phyloP scores from a whole-genome alignment of 2,888 invertebrate genomes.

The Chirona hameri region DNA sequence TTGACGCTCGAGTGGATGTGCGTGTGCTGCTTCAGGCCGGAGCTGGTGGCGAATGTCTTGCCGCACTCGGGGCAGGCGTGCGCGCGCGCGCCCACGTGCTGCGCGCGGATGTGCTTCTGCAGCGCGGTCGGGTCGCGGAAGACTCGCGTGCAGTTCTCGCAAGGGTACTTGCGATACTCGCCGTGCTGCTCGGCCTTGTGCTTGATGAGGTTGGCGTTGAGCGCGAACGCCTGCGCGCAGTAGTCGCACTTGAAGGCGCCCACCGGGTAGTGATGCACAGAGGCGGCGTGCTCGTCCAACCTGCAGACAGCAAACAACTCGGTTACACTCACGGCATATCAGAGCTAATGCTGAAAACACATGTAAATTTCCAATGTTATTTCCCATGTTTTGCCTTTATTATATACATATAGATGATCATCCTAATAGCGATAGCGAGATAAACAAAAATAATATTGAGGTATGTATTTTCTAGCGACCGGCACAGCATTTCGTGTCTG shows the following conservation, averaged over 20 bases:
- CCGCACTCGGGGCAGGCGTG: slow-evolving; percentile 98
- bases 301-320: slow-evolving; percentile 53
- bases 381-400: no score
- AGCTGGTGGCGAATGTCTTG: slow-evolving; percentile 96
- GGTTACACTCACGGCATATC: neutral
- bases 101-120: slow-evolving; percentile 91
- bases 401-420: no score
- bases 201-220: slow-evolving; percentile 72
- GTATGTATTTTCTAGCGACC: no score
- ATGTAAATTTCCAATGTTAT: no score
- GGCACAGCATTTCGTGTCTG: no score
- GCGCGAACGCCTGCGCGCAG: slow-evolving; percentile 77
- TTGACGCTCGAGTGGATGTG: slow-evolving; percentile 98
- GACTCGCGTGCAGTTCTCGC: slow-evolving; percentile 85
- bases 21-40: slow-evolving; percentile 97
- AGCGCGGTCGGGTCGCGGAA: slow-evolving; percentile 96
- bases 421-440: no score
- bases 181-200: slow-evolving; percentile 79
- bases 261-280: slow-evolving; percentile 70
- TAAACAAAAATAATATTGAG: no score
- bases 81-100: slow-evolving; percentile 91
- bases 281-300: slow-evolving; percentile 75
- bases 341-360: no score
- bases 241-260: slow-evolving; percentile 77
- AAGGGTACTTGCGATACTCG: slow-evolving; percentile 73